A percentile compares a stretch with the other conserved stretches of the same genome.
Conservation (phyloP, 2,113 vertebrate species). For the Anoura caudifer region DNA sequence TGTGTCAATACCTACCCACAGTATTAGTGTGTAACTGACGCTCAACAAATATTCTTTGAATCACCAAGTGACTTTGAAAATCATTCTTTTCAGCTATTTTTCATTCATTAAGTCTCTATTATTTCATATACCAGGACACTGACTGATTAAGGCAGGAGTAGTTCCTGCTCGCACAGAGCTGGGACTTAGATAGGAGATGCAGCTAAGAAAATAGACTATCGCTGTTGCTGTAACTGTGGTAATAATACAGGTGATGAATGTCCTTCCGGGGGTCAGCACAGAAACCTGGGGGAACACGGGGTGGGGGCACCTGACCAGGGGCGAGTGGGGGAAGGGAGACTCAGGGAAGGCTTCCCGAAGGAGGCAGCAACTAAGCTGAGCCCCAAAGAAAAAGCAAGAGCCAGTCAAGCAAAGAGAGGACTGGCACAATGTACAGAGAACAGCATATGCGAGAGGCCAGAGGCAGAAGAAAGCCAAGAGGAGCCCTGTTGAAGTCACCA, state of each 20-base stretch:
- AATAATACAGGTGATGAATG: background rate
- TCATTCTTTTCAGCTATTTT: background rate
- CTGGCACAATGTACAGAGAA: background rate
- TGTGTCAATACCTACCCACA: background rate
- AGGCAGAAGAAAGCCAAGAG: background rate
- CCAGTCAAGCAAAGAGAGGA: background rate
- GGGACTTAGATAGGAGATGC: background rate
- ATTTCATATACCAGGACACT: background rate
- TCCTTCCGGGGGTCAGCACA: background rate
- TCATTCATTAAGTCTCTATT: background rate
- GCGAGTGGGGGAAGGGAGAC: background rate
- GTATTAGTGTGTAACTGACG: background rate
- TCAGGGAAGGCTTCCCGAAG: background rate
- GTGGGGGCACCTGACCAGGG: background rate
- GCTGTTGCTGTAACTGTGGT: background rate
- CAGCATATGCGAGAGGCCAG: background rate
- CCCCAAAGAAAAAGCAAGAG: background rate
- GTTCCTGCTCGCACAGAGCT: background rate
- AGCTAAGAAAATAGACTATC: background rate
- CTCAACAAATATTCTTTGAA: slow-evolving; percentile 22
- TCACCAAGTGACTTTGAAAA: slow-evolving; percentile 17
- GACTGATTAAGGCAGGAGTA: background rate
- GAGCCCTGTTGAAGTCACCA: background rate
- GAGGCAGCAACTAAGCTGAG: background rate
- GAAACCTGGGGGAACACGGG: background rate